Base-by-base conservation (phyloP, 2,113 vertebrate genomes). In the Platysternon megacephalum region DNA sequence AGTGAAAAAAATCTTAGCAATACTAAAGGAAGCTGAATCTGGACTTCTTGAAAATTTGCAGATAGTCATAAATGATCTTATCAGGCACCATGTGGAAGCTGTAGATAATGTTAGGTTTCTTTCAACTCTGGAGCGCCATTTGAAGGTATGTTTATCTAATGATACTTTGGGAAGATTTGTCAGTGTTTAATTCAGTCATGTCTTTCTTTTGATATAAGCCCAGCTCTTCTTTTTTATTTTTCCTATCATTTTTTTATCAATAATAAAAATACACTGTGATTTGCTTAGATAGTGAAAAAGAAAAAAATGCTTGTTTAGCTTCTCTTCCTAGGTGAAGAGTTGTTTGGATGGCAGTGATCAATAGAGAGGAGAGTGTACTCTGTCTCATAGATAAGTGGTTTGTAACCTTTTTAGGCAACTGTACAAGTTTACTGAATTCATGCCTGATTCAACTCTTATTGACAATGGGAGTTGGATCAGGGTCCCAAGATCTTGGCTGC, bases 51-150 rank as follows among this genome's bases (percentile, higher is more conserved):
- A 97, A 81, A 98, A 98, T 87, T 95, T 99, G 90, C 98, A 99
- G 46, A 90, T 94, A 1, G 97, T 98, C 1, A 90, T 99, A 12
- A 94, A 93, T 1, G 98, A 99, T 52, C 97, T 99, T 6, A 98
- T 65, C 85, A 99, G 99, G 56, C 96, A 98, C 61, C 97, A 98
- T 1, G 90, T 97, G 89, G 99, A 99, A 97, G 98, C 99, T 51
- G 97, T 98, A 0, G 98, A 99, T 94, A 99, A 99, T 5, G 91
- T 98, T 11, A 97, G 98, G 35, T 99, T 99, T 89, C 99, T 99
- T 5, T 98, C 98, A 79, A 98, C 98, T 0, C 97, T 99, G 1
- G 98, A 99, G 79, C 97, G 98, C 1, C 98, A 99, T 89, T 99
- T 99, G 85, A 99, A 99, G 99, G 99, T 99, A 87, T n/a, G 89